phyloP scores from a whole-genome alignment of 2,797 vertebrate species.

The Pelodytes ibericus region DNA sequence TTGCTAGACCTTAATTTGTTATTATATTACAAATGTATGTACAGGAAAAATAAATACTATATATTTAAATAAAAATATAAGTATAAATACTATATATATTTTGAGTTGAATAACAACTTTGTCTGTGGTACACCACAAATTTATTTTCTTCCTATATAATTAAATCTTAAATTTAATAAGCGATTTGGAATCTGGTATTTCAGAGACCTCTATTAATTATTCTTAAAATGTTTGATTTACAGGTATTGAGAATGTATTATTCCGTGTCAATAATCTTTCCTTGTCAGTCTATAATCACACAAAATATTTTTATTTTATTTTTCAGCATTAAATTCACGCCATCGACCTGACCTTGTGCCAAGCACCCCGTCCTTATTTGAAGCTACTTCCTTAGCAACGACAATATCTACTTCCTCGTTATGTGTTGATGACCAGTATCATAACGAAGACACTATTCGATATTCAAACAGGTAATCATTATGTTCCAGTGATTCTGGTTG shows the following conservation, averaged over 20 bases:
- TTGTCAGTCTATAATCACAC: neutral
- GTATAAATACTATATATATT: too few relatives aligned
- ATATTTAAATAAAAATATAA: too few relatives aligned
- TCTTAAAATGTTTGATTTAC: neutral
- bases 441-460: slow-evolving; percentile 65
- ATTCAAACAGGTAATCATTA: slow-evolving; percentile 73
- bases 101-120: too few relatives aligned
- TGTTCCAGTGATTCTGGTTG: too few relatives aligned
- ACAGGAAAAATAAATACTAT: too few relatives aligned
- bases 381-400: slow-evolving; percentile 77
- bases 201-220: neutral
- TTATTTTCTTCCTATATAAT: too few relatives aligned
- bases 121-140: too few relatives aligned
- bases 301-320: slow-evolving; percentile 15
- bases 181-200: neutral
- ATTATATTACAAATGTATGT: too few relatives aligned
- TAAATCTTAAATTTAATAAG: too few relatives aligned
- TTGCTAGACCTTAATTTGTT: too few relatives aligned
- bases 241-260: neutral
- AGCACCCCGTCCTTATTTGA: slow-evolving; percentile 75
- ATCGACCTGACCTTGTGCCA: slow-evolving; percentile 73
- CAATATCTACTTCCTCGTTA: slow-evolving; percentile 77
- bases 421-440: slow-evolving; percentile 69
- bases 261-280: neutral
- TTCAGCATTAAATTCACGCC: slow-evolving; percentile 69